Evolutionary conservation across 2,888 invertebrate genomes (phyloP), one percentile per base, ranked within the genome.

Genomic region (Argyresthia goedartella): DNA sequence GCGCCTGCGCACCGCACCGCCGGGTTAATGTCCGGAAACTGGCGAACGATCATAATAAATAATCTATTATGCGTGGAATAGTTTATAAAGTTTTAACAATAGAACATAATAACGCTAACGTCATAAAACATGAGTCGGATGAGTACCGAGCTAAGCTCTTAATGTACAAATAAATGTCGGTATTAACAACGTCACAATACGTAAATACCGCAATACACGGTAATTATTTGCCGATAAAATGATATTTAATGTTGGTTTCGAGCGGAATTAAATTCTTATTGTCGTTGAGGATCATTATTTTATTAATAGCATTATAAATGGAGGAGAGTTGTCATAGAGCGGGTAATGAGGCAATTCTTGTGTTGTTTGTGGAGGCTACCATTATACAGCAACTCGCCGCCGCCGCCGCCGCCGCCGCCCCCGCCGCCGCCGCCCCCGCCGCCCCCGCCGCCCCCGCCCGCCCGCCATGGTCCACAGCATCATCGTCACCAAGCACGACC

Each of bases 291-390:
- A 56, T 61, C 66, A 76, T 81, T 78, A 81, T 81, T 72, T 72
- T 78, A 81, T 82, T 81, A 82, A 84, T 82, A 81, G 78, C 76
- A 81, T 78, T 81, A 80, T 80, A 82, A 85, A 82, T 81, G 75
- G 68, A 71, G 69, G 62, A 63, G 69, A 66, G 75, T 75, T 80
- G 78, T 76, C 74, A 69, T 67, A 66, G 63, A 63, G 61, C 60
- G 59, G 62, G 71, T 76, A 76, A 80, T 80, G 70, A 71, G 71
- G 58, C 55, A 61, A 70, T 81, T 81, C 80, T 79, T 79, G 75
- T 76, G 39, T 39, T 14, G 49, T 36, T 49, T 35, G 39, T 49
- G 49, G 9, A 14, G 49, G 10, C 36, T 36, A 25, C 25, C 25
- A 9, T 43, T 46, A 25, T 13, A 49, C 14, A 13, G 36, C 36